Conservation (phyloP, 2,888 invertebrate genomes). For the Phaedon cochleariae region DNA sequence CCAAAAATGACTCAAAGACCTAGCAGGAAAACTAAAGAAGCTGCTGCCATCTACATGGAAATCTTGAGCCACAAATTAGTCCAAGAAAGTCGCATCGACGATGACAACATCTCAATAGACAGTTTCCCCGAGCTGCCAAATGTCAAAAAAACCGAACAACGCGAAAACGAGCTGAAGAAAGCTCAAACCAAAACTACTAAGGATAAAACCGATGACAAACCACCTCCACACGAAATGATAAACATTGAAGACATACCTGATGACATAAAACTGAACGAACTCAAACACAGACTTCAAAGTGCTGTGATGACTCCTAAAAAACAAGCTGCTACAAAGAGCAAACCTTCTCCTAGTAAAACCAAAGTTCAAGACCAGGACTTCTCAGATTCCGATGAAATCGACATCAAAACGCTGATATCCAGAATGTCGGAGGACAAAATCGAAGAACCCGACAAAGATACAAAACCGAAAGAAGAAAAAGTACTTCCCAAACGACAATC, state of each 20-base stretch:
- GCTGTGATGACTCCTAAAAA: constrained; percentile 24
- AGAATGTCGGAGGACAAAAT: constrained; percentile 31
- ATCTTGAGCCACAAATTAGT: constrained; percentile 75
- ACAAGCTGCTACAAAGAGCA: neutral
- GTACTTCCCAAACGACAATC: constrained; percentile 41
- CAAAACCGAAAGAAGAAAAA: constrained; percentile 20
- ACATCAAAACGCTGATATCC: neutral
- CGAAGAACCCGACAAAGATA: constrained; percentile 35
- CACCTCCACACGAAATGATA: neutral
- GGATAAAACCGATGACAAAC: constrained; percentile 23
- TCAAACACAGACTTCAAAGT: constrained; percentile 7
- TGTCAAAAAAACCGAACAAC: constrained; percentile 68
- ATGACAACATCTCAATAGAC: constrained; percentile 71
- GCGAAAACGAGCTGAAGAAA: constrained; percentile 67
- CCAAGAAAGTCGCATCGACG: constrained; percentile 69
- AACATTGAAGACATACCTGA: constrained; percentile 10
- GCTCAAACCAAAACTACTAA: constrained; percentile 57
- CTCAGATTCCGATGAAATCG: neutral
- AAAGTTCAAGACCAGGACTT: neutral
- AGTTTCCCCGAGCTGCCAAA: constrained; percentile 75
- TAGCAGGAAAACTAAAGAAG: constrained; percentile 77
- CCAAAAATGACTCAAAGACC: constrained; percentile 60
- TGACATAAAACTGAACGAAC: constrained; percentile 15
- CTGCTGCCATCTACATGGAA: constrained; percentile 78
- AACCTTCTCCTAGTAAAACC: neutral